phyloP scores from a whole-genome alignment of 2,113 vertebrate species.

The Thoracochromis brauschi region DNA sequence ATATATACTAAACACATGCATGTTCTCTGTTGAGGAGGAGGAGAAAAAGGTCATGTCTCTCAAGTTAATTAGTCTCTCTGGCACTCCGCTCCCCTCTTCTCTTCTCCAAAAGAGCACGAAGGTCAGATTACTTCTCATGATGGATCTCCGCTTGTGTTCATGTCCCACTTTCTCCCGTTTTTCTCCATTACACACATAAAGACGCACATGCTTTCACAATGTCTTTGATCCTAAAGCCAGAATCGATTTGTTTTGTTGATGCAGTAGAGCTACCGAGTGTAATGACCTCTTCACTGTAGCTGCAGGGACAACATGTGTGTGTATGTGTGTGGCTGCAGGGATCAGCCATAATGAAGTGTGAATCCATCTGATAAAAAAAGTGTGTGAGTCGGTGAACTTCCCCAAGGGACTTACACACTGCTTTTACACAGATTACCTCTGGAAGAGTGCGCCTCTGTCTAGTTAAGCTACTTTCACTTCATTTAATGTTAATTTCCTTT shows the following conservation, averaged over 20 bases:
- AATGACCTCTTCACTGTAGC: constrained; percentile 1
- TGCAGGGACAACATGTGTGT: background rate
- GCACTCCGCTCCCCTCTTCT: background rate
- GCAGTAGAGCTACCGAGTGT: background rate
- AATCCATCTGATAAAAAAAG: background rate
- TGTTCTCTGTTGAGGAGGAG: background rate
- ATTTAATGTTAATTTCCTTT: background rate
- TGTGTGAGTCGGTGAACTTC: background rate
- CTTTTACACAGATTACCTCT: background rate
- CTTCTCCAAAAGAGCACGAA: background rate
- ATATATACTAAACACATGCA: background rate
- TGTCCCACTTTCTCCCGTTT: background rate
- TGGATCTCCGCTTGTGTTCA: background rate
- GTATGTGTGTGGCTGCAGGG: background rate
- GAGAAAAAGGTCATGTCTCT: constrained; percentile 33
- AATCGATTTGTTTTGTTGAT: constrained; percentile 15
- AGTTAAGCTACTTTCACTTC: background rate
- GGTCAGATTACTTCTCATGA: background rate
- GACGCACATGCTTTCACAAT: background rate
- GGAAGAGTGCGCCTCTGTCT: background rate
- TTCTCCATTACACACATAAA: background rate
- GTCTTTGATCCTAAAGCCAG: background rate
- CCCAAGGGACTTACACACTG: background rate
- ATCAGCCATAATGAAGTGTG: background rate
- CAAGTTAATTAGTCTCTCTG: constrained; percentile 39